Percentiles rank a stretch among this genome's conserved stretches.
Evolutionary conservation across 2,888 invertebrate genomes (phyloP).

Genomic region (Celastrina argiolus): DNA sequence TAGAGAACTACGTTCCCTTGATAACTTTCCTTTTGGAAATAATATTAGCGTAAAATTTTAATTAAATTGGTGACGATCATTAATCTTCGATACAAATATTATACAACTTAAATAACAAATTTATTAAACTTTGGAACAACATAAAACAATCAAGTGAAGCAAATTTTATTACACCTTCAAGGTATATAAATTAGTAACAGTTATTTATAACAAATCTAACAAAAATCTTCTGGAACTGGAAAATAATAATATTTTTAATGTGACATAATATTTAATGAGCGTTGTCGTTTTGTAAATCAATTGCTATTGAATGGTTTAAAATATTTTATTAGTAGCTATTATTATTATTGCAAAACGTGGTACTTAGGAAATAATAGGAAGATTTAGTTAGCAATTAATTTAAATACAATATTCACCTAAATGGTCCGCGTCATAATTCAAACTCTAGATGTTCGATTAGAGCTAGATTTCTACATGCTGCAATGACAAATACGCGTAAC

Average conservation of each 20-base stretch:
- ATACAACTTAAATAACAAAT: not conserved
- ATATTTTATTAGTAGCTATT: not conserved
- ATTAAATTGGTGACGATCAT: no score
- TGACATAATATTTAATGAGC: not conserved
- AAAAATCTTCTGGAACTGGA: not conserved
- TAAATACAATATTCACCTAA: slow-evolving; percentile 19
- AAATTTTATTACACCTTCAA: not conserved
- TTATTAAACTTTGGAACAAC: not conserved
- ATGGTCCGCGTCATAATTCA: slow-evolving; percentile 23
- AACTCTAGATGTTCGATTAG: not conserved
- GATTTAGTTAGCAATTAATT: slow-evolving; percentile 18
- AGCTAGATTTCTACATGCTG: not conserved
- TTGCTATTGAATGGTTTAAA: not conserved
- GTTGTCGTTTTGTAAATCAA: not conserved
- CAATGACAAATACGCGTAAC: not conserved
- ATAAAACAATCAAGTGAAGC: not conserved
- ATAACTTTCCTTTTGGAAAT: no score
- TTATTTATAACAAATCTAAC: not conserved
- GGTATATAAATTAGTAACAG: not conserved
- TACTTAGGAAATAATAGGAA: slow-evolving; percentile 17
- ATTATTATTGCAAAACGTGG: not conserved
- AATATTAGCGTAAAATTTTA: no score
- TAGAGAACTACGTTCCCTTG: no score
- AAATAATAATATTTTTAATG: no score
- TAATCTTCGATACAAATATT: not conserved